Base-by-base conservation (phyloP, 2,888 invertebrate species). In the Torymus aiolomorphi region DNA sequence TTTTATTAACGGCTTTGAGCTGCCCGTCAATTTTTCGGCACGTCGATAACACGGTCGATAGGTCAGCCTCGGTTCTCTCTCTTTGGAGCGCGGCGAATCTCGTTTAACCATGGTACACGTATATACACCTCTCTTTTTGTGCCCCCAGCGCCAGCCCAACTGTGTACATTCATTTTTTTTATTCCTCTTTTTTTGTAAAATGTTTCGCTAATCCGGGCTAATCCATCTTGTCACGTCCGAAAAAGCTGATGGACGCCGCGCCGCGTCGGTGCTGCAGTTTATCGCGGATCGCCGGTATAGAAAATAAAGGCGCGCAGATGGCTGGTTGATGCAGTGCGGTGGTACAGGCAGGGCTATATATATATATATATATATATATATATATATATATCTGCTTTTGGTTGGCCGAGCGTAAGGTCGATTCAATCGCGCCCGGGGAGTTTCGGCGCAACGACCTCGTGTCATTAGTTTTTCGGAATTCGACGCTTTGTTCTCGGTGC, bases 41-140 rank as follows among this genome's bases (percentile, higher is more conserved):
- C 52, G 0, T 61, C 75, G 61, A 80, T 75, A 80, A 62, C 63
- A 66, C 67, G 66, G 59, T 67, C 76, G 71, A 78, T 78, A 61
- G 77, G 66, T 67, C 66, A 61, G 24, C 24, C 62, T 4, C 14
- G 16, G 1, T 18, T 24, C 52, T 71, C 24, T 69, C 56, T 54
- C 49, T 71, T 69, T n/a, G n/a, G 65, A 54, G 42, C 18, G 14
- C 20, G n/a, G 16, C 42, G 49, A 73, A 78, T 54, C 54, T 67
- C 54, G 66, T 78, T 78, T 78, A 66, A 78, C 72, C 13, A 76
- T 31, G 31, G 31, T 31, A 31, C 5, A 31, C 31, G 5, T 5
- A 5, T 5, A 5, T 5, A 18, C 63, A 20, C n/a, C n/a, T 51
- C 59, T 18, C 10, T 61, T 24, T 69, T 67, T 49, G 3, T 31